Percentiles rank a stretch among this genome's conserved stretches.
Conservation (phyloP, 2,888 invertebrate genomes). For the Melinaea marsaeus region DNA sequence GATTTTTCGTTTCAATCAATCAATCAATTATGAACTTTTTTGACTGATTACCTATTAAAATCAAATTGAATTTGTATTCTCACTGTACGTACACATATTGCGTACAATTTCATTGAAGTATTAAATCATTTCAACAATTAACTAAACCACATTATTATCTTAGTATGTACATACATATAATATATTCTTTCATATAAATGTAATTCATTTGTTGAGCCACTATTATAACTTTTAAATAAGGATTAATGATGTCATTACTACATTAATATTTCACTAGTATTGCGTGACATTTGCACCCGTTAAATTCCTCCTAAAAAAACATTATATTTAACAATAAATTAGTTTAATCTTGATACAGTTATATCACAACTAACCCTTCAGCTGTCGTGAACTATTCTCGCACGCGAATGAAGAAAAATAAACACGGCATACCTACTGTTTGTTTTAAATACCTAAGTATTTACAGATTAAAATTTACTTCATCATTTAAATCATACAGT, state of each 20-base stretch:
- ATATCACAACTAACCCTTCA: conserved; percentile 19
- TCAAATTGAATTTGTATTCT: not conserved
- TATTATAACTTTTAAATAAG: not conserved
- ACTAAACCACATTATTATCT: not conserved
- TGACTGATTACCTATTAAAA: not conserved
- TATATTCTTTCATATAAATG: too few species aligned
- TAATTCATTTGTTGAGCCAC: too few species aligned
- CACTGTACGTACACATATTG: not conserved
- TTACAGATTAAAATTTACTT: too few species aligned
- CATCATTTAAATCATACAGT: too few species aligned
- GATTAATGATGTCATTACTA: not conserved
- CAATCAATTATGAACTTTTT: not conserved
- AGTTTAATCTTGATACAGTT: conserved; percentile 18
- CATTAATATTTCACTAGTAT: conserved; percentile 30
- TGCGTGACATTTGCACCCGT: conserved; percentile 15
- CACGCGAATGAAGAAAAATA: conserved; percentile 9
- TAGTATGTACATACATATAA: too few species aligned
- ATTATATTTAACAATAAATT: conserved; percentile 21
- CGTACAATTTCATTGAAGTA: conserved; percentile 3
- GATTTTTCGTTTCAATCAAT: too few species aligned
- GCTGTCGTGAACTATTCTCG: conserved; percentile 10
- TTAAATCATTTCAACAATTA: conserved; percentile 1
- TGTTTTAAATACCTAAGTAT: too few species aligned
- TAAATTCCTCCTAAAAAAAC: conserved; percentile 11
- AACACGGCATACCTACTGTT: not conserved